A percentile compares a stretch with the other conserved stretches of the same genome.
Evolutionary conservation across 2,113 vertebrate genomes (phyloP).

Genomic region (Cnemophilus loriae): DNA sequence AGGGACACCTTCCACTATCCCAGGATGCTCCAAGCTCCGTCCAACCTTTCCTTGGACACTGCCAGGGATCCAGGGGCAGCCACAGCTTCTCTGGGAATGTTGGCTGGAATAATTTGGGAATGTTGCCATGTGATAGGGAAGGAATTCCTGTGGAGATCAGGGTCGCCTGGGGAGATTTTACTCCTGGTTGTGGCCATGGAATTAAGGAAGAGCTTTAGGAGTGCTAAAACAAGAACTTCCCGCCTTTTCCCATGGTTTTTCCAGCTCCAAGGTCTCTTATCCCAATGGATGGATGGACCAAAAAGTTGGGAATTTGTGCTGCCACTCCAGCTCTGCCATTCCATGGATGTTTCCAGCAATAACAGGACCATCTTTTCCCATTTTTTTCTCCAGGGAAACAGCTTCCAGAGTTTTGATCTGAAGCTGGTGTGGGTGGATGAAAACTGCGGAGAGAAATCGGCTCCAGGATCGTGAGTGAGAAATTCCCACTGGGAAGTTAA

Average conservation of each 20-base stretch:
- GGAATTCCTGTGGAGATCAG: neutral
- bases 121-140: neutral
- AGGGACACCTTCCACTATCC: neutral
- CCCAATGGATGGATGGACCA: neutral
- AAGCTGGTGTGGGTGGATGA: conserved; percentile 73
- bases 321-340: neutral
- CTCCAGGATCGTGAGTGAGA: conserved; percentile 51
- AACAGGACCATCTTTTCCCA: neutral
- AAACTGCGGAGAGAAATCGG: neutral
- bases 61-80: neutral
- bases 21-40: neutral
- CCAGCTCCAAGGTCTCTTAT: neutral
- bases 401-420: conserved; percentile 66
- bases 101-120: neutral
- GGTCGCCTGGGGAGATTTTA: neutral
- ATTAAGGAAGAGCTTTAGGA: neutral
- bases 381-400: conserved; percentile 59
- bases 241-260: neutral
- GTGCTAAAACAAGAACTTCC: neutral
- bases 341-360: neutral
- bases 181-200: neutral
- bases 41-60: neutral
- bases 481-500: neutral
- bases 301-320: neutral
- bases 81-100: neutral